Conservation (phyloP, 1,140 invertebrate species). For the Brachionus manjavacas region DNA sequence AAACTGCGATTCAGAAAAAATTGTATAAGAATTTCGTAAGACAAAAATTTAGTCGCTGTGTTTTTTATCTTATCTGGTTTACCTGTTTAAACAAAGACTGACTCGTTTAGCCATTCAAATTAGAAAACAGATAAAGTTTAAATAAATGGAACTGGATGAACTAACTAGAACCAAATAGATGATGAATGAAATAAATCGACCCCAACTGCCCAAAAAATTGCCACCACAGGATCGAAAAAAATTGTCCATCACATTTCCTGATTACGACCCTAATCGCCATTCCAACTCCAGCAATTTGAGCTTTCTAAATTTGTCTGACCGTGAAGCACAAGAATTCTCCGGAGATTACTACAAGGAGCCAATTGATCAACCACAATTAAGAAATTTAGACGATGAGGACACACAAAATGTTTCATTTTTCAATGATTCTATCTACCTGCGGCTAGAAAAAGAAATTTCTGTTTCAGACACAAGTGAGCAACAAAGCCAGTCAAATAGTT, state of each 20-base stretch:
- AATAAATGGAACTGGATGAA: neutral
- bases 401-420: neutral
- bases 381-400: neutral
- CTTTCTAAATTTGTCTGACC: neutral
- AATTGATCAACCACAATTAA: neutral
- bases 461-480: neutral
- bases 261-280: neutral
- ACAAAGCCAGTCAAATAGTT: neutral
- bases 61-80: neutral
- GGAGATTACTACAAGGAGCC: neutral
- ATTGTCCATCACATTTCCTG: conserved; percentile 5
- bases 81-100: neutral
- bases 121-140: neutral
- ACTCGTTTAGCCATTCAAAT: neutral
- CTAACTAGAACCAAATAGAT: neutral
- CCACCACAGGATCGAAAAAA: neutral
- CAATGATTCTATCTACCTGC: neutral
- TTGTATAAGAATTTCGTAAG: neutral
- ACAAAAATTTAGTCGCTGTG: neutral
- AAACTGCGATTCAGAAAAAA: neutral
- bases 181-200: neutral
- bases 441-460: neutral
- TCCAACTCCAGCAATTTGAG: neutral
- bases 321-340: neutral
- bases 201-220: neutral